Conservation (phyloP, 2,888 invertebrate species). For the Chrysina gloriosa region DNA sequence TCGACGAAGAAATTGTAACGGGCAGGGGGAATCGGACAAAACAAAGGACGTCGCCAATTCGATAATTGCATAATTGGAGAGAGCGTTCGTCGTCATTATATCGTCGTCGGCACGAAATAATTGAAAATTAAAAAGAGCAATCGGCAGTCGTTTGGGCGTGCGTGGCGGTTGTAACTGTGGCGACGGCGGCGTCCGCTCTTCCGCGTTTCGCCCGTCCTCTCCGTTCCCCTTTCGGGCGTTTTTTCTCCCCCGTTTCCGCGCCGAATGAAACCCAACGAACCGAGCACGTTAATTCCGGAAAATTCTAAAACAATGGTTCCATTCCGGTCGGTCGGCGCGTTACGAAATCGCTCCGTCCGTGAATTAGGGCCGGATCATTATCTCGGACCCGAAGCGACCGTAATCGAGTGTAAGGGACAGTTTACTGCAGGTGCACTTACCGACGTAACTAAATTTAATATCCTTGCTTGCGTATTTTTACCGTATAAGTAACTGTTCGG, state of each 20-base stretch:
- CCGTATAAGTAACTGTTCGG: neutral
- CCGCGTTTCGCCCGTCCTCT: neutral
- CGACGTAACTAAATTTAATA: neutral
- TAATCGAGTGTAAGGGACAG: slow-evolving; percentile 10
- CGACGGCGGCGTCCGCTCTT: neutral
- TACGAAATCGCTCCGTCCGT: slow-evolving; percentile 47
- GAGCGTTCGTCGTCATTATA: slow-evolving; percentile 2
- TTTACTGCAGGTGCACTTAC: neutral
- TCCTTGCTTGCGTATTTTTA: neutral
- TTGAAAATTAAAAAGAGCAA: slow-evolving; percentile 34
- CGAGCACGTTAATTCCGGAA: slow-evolving; percentile 58
- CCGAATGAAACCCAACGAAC: slow-evolving; percentile 48
- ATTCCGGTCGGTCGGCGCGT: slow-evolving; percentile 51
- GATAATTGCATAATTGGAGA: slow-evolving; percentile 25
- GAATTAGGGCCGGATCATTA: slow-evolving; percentile 55
- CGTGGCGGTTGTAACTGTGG: neutral
- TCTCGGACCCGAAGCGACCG: slow-evolving; percentile 50
- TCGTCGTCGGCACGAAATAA: neutral
- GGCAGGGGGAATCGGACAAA: neutral
- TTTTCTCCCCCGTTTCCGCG: neutral
- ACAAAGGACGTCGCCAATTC: slow-evolving; percentile 22
- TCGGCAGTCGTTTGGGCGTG: slow-evolving; percentile 23
- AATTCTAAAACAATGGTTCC: slow-evolving; percentile 60
- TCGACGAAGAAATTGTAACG: neutral
- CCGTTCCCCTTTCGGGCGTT: neutral